Conservation (phyloP, 64 coral and sea anemone genomes). For the Acropora yongei region DNA sequence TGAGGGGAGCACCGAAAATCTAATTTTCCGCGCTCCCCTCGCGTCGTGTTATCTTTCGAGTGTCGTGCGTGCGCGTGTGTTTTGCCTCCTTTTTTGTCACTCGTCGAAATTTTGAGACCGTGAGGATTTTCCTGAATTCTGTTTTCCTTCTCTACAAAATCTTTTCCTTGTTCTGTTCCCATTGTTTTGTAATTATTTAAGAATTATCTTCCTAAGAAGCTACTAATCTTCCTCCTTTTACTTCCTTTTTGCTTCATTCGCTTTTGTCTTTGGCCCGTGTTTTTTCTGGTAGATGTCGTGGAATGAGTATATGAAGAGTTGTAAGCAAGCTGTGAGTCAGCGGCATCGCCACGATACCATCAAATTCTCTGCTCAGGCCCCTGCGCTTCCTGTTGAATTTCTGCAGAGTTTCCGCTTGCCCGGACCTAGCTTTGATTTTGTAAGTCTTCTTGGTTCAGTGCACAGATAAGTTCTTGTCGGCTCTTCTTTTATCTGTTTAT, state of each 20-base stretch:
- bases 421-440: conserved; percentile 28
- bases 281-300: conserved; percentile 22
- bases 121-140: too few relatives aligned
- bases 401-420: conserved; percentile 46
- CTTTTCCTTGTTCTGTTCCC: too few relatives aligned
- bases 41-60: too few relatives aligned
- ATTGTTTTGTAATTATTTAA: too few relatives aligned
- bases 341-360: neutral
- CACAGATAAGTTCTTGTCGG: neutral
- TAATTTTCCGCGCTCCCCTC: too few relatives aligned
- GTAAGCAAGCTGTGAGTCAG: neutral
- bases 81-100: too few relatives aligned
- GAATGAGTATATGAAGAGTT: conserved; percentile 38
- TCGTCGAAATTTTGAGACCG: too few relatives aligned
- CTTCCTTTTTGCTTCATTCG: neutral
- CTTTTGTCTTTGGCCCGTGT: neutral
- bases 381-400: conserved; percentile 8
- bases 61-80: too few relatives aligned
- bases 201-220: neutral
- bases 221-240: neutral
- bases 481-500: neutral
- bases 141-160: too few relatives aligned
- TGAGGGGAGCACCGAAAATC: too few relatives aligned
- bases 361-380: neutral
- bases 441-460: neutral